Conservation (phyloP, 2,888 invertebrate genomes). For the Scrobipalpa atriplicella region DNA sequence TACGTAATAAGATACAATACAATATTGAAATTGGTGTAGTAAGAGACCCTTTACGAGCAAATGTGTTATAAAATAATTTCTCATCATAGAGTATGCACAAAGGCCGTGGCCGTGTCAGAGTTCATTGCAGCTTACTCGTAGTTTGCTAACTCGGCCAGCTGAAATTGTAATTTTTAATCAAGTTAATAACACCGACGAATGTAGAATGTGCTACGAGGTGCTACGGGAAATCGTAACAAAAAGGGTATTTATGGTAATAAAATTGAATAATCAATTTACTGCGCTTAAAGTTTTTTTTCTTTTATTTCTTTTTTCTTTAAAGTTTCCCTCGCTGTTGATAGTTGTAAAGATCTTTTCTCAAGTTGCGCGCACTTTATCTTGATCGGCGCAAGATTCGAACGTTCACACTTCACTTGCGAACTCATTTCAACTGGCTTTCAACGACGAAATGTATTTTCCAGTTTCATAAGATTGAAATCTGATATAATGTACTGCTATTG, state of each 20-base stretch:
- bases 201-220: background rate
- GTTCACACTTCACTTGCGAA: conserved; percentile 9
- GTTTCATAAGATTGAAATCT: background rate
- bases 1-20: no score
- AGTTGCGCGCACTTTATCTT: background rate
- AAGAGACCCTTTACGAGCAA: no score
- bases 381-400: background rate
- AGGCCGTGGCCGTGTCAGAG: background rate
- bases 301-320: no score
- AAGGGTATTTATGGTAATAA: no score
- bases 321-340: no score
- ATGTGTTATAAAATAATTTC: no score
- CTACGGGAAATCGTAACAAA: no score
- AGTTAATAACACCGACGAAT: background rate
- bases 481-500: background rate
- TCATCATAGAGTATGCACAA: background rate
- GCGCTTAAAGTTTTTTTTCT: no score
- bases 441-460: background rate
- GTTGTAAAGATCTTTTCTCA: background rate
- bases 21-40: no score
- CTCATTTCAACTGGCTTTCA: background rate
- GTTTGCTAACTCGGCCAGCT: background rate
- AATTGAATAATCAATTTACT: no score
- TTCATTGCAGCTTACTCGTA: background rate
- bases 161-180: conserved; percentile 3